Percentiles rank a stretch among this genome's conserved stretches.
Evolutionary conservation across 2,113 vertebrate genomes (phyloP).

Genomic region (Pygoscelis antarcticus): DNA sequence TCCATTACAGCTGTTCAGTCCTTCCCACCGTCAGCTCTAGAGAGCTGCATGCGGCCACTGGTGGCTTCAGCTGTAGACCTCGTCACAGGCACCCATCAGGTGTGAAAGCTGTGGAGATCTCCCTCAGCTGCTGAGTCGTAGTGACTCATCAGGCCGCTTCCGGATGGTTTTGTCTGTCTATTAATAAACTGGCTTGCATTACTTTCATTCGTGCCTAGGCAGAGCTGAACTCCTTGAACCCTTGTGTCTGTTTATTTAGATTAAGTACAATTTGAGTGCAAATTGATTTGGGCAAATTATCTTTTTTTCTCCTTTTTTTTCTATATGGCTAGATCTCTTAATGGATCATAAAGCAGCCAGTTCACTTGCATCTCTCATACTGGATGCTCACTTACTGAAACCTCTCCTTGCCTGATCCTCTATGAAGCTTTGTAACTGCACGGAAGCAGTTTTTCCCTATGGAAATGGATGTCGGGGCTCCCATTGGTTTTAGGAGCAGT

Average conservation of each 20-base stretch:
- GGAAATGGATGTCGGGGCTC: not conserved
- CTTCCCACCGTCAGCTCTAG: not conserved
- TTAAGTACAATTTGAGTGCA: not conserved
- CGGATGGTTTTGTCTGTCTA: not conserved
- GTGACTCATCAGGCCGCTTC: not conserved
- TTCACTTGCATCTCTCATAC: not conserved
- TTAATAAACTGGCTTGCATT: not conserved
- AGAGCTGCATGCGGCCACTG: accelerated
- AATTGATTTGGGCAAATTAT: not conserved
- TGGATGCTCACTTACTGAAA: not conserved
- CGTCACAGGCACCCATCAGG: not conserved
- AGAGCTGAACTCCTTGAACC: slow-evolving; percentile 4
- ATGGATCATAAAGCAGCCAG: not conserved
- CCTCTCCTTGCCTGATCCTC: not conserved
- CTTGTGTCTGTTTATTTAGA: not conserved
- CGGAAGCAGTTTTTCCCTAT: not conserved
- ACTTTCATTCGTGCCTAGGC: not conserved
- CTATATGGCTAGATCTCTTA: not conserved
- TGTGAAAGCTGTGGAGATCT: not conserved
- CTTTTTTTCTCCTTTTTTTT: not conserved
- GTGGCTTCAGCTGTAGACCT: not conserved
- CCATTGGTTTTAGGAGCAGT: not conserved
- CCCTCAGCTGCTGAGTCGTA: not conserved
- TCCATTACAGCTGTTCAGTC: accelerated
- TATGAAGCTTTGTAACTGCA: not conserved